Conservation (phyloP, 2,113 vertebrate genomes). For the Aphelocoma coerulescens region DNA sequence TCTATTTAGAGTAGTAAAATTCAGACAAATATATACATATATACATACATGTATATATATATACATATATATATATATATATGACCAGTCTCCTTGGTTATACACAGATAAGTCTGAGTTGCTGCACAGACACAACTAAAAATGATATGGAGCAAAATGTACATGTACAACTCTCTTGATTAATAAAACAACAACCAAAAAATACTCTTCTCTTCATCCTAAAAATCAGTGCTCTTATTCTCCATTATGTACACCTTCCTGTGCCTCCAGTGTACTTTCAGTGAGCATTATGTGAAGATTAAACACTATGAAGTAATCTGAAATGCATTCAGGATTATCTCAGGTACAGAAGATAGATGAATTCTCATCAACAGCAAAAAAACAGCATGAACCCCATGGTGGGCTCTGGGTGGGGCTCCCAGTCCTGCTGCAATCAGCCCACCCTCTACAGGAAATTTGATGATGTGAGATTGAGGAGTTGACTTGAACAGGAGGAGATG, state of each 20-base stretch:
- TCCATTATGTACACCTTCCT: rapidly evolving
- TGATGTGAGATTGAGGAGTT: background rate
- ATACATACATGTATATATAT: too few species aligned
- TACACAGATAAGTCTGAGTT: background rate
- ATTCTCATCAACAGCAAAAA: background rate
- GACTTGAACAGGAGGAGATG: background rate
- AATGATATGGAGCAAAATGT: background rate
- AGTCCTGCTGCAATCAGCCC: background rate
- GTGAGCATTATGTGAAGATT: background rate
- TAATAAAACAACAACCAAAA: background rate
- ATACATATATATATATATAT: too few species aligned
- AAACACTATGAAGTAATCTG: background rate
- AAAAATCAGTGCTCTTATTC: background rate
- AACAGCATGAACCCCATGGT: rapidly evolving
- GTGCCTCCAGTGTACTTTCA: background rate
- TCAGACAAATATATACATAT: background rate
- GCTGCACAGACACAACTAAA: background rate
- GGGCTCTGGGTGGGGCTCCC: background rate
- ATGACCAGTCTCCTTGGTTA: background rate
- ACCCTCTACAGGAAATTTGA: background rate
- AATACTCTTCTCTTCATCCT: background rate
- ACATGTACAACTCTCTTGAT: background rate
- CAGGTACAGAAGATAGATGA: background rate
- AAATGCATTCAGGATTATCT: background rate
- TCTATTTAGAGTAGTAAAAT: background rate